phyloP scores from a whole-genome alignment of 2,797 vertebrate species.

The Crypturellus tataupa region DNA sequence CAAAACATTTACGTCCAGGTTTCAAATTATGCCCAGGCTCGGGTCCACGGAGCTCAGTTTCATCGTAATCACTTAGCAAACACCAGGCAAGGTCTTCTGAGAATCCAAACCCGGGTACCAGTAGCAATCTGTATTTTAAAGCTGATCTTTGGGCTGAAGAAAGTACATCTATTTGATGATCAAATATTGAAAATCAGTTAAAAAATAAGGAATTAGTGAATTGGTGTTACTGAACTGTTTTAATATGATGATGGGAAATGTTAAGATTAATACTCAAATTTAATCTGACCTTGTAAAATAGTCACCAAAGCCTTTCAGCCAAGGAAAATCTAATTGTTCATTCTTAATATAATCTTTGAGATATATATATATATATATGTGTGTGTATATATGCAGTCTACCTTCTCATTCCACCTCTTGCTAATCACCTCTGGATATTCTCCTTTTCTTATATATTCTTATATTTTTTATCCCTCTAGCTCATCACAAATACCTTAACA shows the following conservation, averaged over 20 bases:
- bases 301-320: not conserved
- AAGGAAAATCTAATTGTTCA: not conserved
- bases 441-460: not conserved
- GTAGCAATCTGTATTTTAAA: not conserved
- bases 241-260: not conserved
- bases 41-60: not conserved
- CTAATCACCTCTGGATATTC: not conserved
- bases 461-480: not conserved
- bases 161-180: not conserved
- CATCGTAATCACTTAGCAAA: not conserved
- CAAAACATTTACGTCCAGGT: constrained; percentile 8
- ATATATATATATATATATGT: not conserved
- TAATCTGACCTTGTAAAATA: not conserved
- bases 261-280: not conserved
- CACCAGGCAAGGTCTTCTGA: not conserved
- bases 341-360: not conserved
- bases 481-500: not conserved
- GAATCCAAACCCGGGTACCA: not conserved
- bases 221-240: not conserved
- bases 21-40: not conserved
- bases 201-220: not conserved
- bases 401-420: not conserved
- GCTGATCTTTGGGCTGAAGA: not conserved
- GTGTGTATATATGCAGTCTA: not conserved
- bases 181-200: not conserved